Evolutionary conservation across 2,888 invertebrate genomes (phyloP).

Genomic region (Portevinia maculata): DNA sequence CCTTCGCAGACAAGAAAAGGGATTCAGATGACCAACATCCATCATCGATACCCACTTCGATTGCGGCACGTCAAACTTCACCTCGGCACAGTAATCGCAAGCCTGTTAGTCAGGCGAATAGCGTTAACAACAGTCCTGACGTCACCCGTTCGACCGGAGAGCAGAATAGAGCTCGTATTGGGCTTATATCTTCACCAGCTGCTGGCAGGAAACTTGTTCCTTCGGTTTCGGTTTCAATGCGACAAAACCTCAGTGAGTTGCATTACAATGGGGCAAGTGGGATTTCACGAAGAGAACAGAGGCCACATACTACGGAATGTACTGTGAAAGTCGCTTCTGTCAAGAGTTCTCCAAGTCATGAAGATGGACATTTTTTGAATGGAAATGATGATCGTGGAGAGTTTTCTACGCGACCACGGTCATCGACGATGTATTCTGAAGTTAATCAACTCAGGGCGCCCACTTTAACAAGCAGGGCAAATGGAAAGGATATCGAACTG

Average conservation of each 20-base stretch:
- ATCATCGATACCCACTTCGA: constrained; percentile 62
- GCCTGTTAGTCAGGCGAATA: constrained; percentile 69
- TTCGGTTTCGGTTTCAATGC: constrained; percentile 79
- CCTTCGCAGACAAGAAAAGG: constrained; percentile 80
- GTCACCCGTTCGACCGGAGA: constrained; percentile 43
- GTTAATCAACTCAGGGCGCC: constrained; percentile 45
- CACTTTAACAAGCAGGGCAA: constrained; percentile 12
- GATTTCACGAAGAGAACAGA: constrained; percentile 54
- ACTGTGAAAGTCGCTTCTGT: constrained; percentile 76
- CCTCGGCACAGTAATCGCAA: constrained; percentile 65
- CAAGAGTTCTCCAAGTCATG: constrained; percentile 42
- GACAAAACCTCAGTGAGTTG: constrained; percentile 81
- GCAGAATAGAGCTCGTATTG: constrained; percentile 33
- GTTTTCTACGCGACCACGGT: constrained; percentile 76
- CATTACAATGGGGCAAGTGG: constrained; percentile 78
- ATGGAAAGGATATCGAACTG: constrained; percentile 74
- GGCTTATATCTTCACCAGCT: constrained; percentile 49
- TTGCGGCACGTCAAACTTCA: constrained; percentile 54
- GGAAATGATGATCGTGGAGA: constrained; percentile 63
- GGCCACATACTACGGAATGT: constrained; percentile 77
- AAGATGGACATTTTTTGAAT: constrained; percentile 42
- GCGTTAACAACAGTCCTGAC: constrained; percentile 75
- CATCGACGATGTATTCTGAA: constrained; percentile 79
- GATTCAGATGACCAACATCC: constrained; percentile 78
- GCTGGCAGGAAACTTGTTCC: constrained; percentile 77